Evolutionary conservation across 2,113 vertebrate species (phyloP).

Genomic region (Triplophysa tibetana): DNA sequence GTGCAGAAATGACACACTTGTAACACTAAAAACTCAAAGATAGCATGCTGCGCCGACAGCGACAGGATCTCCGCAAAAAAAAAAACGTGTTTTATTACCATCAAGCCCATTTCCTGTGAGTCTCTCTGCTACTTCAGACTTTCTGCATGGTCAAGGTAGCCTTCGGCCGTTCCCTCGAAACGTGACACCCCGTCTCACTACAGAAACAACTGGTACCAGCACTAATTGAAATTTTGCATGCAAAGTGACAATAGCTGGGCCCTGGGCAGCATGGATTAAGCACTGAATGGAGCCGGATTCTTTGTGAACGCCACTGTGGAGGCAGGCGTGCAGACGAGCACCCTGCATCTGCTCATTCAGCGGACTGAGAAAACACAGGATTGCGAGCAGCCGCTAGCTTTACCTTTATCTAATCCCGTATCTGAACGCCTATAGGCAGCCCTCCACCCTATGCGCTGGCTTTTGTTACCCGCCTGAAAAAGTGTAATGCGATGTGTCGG

Average conservation of each 20-base stretch:
- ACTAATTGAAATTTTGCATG: constrained; percentile 84
- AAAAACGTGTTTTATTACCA: not conserved
- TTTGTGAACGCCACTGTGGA: constrained; percentile 79
- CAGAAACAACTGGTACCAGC: constrained; percentile 80
- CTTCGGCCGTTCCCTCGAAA: constrained; percentile 64
- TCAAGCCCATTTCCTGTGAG: constrained; percentile 8
- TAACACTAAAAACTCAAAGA: constrained; percentile 14
- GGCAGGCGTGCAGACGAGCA: constrained; percentile 71
- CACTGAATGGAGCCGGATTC: constrained; percentile 77
- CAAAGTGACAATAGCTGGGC: constrained; percentile 76
- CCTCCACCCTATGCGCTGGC: constrained; percentile 48
- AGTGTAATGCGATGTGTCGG: constrained; percentile 58
- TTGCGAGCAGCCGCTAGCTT: constrained; percentile 67
- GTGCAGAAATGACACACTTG: not conserved
- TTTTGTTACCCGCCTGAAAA: constrained; percentile 64
- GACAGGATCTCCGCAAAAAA: not conserved
- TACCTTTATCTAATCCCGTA: constrained; percentile 74
- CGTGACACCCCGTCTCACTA: constrained; percentile 62
- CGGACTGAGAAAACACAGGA: constrained; percentile 70
- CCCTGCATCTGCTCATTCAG: constrained; percentile 75
- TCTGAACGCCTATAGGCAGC: constrained; percentile 43
- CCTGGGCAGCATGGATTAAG: constrained; percentile 76
- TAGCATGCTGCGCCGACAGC: constrained; percentile 29
- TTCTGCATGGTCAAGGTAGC: constrained; percentile 68
- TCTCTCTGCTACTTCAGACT: constrained; percentile 52